phyloP scores from a whole-genome alignment of 2,797 vertebrate genomes.

The Pogoniulus pusillus region DNA sequence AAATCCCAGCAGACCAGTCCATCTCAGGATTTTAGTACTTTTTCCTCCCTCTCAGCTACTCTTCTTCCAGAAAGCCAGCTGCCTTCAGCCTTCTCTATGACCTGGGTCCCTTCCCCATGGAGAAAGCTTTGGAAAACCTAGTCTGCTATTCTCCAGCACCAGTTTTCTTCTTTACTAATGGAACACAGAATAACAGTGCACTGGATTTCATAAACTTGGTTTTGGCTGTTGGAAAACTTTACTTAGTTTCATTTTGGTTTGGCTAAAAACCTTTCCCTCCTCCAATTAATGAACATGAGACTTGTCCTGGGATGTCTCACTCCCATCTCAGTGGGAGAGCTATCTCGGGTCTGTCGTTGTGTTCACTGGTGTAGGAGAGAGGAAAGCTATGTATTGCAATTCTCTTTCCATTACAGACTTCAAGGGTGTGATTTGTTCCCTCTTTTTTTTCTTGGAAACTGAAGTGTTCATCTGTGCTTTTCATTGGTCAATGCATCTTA shows the following conservation, averaged over 20 bases:
- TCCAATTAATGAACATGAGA: neutral
- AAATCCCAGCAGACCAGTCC: neutral
- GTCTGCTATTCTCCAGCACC: neutral
- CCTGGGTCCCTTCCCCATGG: neutral
- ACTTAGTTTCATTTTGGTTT: conserved; percentile 57
- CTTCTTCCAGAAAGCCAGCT: conserved; percentile 35
- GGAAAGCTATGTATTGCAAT: neutral
- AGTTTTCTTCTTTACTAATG: neutral
- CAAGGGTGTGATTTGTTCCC: conserved; percentile 20
- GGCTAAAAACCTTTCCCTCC: neutral
- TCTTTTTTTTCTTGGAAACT: conserved; percentile 26
- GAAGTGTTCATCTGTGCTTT: conserved; percentile 14
- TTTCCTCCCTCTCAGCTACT: neutral
- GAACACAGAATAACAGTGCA: neutral
- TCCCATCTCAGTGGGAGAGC: conserved; percentile 33
- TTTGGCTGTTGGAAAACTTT: conserved; percentile 50
- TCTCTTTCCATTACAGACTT: conserved; percentile 33
- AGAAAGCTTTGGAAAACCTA: conserved; percentile 42
- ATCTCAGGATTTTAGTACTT: neutral
- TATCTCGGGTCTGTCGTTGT: neutral
- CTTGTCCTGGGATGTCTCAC: conserved; percentile 27
- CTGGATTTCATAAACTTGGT: neutral
- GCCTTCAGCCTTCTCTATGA: neutral
- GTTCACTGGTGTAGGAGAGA: neutral
- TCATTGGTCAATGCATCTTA: conserved; percentile 7